These are phyloP conservation scores for Mobula birostris DNA, from an alignment of 2,113 vertebrate genomes.

Conservation along the genomic window DNA sequence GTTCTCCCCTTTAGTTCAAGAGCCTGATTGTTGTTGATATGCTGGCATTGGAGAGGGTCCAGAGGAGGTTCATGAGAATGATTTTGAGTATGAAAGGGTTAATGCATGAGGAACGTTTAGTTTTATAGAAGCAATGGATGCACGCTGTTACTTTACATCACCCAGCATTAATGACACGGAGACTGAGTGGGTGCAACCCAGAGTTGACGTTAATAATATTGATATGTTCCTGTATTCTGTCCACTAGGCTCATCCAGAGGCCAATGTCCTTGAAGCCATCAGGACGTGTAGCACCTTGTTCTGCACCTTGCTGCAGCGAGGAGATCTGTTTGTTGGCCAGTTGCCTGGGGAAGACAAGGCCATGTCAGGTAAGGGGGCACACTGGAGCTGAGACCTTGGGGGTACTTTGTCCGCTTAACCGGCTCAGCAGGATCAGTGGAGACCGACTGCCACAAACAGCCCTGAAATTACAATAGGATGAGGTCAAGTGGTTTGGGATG, in stretches of 20 bases:
- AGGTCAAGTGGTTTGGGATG: too few species aligned
- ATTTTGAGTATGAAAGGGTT: too few species aligned
- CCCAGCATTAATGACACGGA: neutral
- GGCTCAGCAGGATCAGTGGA: neutral
- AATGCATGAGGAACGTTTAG: too few species aligned
- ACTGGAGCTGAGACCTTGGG: neutral
- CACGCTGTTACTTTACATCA: neutral
- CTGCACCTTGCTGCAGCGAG: conserved; percentile 62
- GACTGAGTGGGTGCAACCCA: neutral
- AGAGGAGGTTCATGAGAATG: too few species aligned
- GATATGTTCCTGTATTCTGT: neutral
- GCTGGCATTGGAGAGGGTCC: too few species aligned
- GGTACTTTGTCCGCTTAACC: too few species aligned
- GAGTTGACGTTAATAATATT: neutral
- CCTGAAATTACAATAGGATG: too few species aligned
- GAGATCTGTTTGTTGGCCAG: conserved; percentile 66
- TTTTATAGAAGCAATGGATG: too few species aligned
- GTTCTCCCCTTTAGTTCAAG: too few species aligned
- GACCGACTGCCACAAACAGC: too few species aligned
- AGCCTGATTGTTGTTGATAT: too few species aligned
- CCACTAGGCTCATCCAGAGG: conserved; percentile 63
- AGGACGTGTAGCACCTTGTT: conserved; percentile 67
- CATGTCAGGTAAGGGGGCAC: neutral
- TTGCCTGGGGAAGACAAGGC: conserved; percentile 64
- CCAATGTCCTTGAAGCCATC: conserved; percentile 53